Base-by-base conservation (phyloP, 2,113 vertebrate species). In the Gopherus evgoodei region DNA sequence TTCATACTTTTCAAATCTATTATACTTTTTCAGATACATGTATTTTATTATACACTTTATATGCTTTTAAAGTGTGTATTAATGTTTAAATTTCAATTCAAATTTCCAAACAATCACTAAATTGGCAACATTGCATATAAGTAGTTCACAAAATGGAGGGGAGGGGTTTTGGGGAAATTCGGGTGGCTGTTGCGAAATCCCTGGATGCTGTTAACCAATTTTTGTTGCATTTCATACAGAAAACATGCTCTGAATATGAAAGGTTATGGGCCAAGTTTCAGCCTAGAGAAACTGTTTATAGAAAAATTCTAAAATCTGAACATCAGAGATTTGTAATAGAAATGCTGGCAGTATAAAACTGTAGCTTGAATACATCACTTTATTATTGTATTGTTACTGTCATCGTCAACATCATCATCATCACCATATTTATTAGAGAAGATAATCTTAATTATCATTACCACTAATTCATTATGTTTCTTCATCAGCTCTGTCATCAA, bases 401-500 rank as follows among this genome's bases (percentile, higher is more conserved):
- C 89, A 85, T 56, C 84, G 54, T 59, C 12, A 13, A 31, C 86
- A 93, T 56, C 87, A 65, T 59, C 87, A 94, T 90, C 86, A 88
- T 94, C 81, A 94, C 87, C 80, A 84, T 96, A 93, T 83, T 83
- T 90, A 96, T 94, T 90, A 96, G 93, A 95, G 13, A 49, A 95
- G 93, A 92, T 95, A 91, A 96, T 95, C 88, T 91, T 72, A 96
- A 62, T 96, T 94, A 92, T 82, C 84, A 27, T 93, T 96, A 95
- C 54, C 27, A 65, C 31, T 94, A 93, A 96, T 97, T 96, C 89
- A 91, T 96, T 96, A 91, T 47, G 87, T 76, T 96, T 92, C 65
- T 80, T 91, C 95, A 93, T 94, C 88, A 91, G 54, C 81, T 95
- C 94, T 95, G 81, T 88, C 95, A 96, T 94, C 90, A 91, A 53